Evolutionary conservation across 2,797 vertebrate species (phyloP).

Genomic region (Erethizon dorsatum): DNA sequence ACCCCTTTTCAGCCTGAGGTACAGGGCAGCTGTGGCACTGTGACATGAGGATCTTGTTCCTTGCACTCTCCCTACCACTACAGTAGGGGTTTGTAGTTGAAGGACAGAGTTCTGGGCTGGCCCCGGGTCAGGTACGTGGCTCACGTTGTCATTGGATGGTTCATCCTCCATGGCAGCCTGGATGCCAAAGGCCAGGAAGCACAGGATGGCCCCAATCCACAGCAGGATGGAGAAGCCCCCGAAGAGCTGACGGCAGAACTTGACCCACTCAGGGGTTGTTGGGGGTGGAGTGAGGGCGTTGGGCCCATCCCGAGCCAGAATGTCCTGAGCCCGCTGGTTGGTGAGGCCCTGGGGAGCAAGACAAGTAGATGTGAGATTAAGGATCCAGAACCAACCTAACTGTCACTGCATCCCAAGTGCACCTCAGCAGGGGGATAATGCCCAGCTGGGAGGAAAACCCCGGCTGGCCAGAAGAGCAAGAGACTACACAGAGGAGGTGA

Average conservation of each 20-base stretch:
- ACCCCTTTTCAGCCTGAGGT: neutral
- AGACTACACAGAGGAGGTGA: neutral
- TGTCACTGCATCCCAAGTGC: neutral
- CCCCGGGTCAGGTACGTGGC: slow-evolving; percentile 26
- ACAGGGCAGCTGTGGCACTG: neutral
- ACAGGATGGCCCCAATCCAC: slow-evolving; percentile 96
- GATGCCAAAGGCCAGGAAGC: slow-evolving; percentile 96
- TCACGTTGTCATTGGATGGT: slow-evolving; percentile 95
- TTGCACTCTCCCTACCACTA: neutral
- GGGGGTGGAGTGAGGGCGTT: slow-evolving; percentile 96
- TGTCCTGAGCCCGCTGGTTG: slow-evolving; percentile 90
- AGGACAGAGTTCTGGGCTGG: neutral
- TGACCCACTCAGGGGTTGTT: slow-evolving; percentile 97
- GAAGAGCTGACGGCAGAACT: slow-evolving; percentile 98
- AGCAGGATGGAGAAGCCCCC: slow-evolving; percentile 97
- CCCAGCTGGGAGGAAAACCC: too few species aligned
- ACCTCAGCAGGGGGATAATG: too few species aligned
- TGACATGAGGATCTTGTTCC: neutral
- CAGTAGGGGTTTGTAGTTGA: neutral
- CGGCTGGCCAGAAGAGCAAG: neutral
- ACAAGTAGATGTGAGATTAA: neutral
- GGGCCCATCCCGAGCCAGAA: slow-evolving; percentile 93
- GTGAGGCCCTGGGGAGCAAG: slow-evolving; percentile 92
- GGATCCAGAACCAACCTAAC: accelerated
- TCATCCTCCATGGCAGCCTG: slow-evolving; percentile 95